Base-by-base conservation (phyloP, 1,140 invertebrate genomes). In the Panagrolaimus sp. region DNA sequence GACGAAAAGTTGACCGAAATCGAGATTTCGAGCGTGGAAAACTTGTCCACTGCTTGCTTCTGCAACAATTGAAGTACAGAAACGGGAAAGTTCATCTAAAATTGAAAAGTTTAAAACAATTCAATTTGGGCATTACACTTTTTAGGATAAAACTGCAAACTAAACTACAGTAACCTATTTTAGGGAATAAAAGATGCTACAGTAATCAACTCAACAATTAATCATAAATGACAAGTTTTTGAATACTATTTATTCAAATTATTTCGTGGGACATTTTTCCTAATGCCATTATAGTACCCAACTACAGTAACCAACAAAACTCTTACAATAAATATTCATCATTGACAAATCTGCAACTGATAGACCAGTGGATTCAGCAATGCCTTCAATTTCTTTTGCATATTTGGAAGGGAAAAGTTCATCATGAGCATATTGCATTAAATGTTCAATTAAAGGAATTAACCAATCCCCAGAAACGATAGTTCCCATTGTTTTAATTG, bases 1-100 rank as follows among this genome's bases (percentile, higher is more conserved):
- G 84, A 87, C 87, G 63, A 88, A 73, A 73, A 88, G 87, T 0
- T 88, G 76, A 6, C 88, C 88, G 83, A 88, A 88, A 78, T 88
- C 88, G 15, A 88, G 77, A 78, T 88, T 88, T 76, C 88, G 80
- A 15, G 83, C 87, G 83, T 88, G 87, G 71, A 65, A 48, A 43
- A 77, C 26, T 10, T 78, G 46, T 7, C 86, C 87, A 48, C 82
- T 76, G 8, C 72, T 68, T 70, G 84, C 84, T 76, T 87, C 77
- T 44, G 86, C 85, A 12, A 88, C 79, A 46, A 88, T 85, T 7
- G 87, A 88, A 0, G 88, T 88, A 74, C 88, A 88, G 3, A 88
- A 81, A 38, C 87, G 86, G 73, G 88, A 88, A 26, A 88, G 76
- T 79, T 88, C 88, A 77, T 88, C 52, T 58, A 28, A 88, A 82